Conservation (phyloP, 1,140 invertebrate genomes). For the Halesus radiatus region DNA sequence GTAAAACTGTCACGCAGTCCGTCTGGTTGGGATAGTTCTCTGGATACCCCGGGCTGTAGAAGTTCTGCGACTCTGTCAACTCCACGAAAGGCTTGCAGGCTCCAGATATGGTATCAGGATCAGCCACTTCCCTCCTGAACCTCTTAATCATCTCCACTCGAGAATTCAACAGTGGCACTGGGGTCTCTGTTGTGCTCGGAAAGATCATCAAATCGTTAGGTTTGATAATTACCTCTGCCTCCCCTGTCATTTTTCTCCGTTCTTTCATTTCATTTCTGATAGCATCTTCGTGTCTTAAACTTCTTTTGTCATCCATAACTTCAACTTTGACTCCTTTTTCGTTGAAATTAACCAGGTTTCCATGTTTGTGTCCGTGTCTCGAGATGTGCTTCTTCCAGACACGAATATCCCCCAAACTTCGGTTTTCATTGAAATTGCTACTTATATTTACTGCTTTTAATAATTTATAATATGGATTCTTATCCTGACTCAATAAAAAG, state of each 20-base stretch:
- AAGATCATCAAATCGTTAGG: not conserved
- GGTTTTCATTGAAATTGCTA: slow-evolving; percentile 20
- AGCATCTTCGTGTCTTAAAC: not conserved
- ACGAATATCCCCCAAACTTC: slow-evolving; percentile 28
- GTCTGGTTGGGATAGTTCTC: slow-evolving; percentile 79
- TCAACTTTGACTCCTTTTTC: slow-evolving; percentile 12
- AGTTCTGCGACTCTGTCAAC: slow-evolving; percentile 72
- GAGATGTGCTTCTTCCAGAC: slow-evolving; percentile 34
- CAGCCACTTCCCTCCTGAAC: slow-evolving; percentile 41
- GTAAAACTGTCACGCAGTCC: slow-evolving; percentile 78
- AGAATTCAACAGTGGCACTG: not conserved
- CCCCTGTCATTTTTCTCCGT: not conserved
- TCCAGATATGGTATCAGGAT: slow-evolving; percentile 41
- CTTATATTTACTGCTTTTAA: slow-evolving; percentile 26
- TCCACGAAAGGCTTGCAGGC: slow-evolving; percentile 72
- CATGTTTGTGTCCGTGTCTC: not conserved
- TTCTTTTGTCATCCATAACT: slow-evolving; percentile 15
- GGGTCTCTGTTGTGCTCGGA: not conserved
- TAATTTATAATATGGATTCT: slow-evolving; percentile 43
- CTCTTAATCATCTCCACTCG: slow-evolving; percentile 40
- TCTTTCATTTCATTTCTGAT: slow-evolving; percentile 3
- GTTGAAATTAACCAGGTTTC: slow-evolving; percentile 7
- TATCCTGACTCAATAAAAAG: slow-evolving; percentile 23
- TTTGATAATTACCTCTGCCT: not conserved
- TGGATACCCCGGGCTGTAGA: slow-evolving; percentile 83